These are phyloP conservation scores for Drosophila nikananu DNA, from an alignment of 1,140 invertebrate genomes.

Conservation along the genomic window DNA sequence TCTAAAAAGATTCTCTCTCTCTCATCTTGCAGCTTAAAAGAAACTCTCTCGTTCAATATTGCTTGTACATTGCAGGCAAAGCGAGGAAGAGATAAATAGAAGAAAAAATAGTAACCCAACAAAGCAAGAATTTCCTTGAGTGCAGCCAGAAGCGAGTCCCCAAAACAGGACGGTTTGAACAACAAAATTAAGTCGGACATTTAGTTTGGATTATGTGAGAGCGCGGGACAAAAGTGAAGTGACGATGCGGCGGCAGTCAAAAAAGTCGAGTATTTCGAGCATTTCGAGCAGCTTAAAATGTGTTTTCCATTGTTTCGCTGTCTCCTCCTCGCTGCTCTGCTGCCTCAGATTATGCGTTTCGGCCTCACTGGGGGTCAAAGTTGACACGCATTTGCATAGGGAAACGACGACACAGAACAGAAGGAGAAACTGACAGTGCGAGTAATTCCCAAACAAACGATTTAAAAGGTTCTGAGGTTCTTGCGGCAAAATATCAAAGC, in stretches of 20 bases:
- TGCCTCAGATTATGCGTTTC: slow-evolving; percentile 40
- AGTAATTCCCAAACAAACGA: slow-evolving; percentile 29
- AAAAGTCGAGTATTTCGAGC: slow-evolving; percentile 61
- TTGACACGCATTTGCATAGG: slow-evolving; percentile 63
- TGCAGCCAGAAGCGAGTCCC: too few relatives aligned
- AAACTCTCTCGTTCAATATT: too few relatives aligned
- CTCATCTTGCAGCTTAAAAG: too few relatives aligned
- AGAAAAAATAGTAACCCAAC: background rate
- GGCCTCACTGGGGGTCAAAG: slow-evolving; percentile 39
- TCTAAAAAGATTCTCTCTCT: too few relatives aligned
- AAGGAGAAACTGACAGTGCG: slow-evolving; percentile 5
- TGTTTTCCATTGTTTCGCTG: slow-evolving; percentile 33
- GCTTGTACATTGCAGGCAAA: too few relatives aligned
- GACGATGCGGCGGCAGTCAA: slow-evolving; percentile 30
- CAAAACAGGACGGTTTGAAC: slow-evolving; percentile 33
- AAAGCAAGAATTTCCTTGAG: slow-evolving; percentile 8
- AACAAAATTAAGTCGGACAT: slow-evolving; percentile 64
- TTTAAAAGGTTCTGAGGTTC: slow-evolving; percentile 31
- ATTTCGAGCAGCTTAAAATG: slow-evolving; percentile 67
- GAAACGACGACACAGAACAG: slow-evolving; percentile 6
- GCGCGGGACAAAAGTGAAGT: slow-evolving; percentile 1
- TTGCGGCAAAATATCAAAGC: slow-evolving; percentile 70
- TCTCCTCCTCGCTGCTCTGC: slow-evolving; percentile 2
- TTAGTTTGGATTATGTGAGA: slow-evolving; percentile 58
- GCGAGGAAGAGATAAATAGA: too few relatives aligned